These are phyloP conservation scores for Orius insidiosus DNA, from an alignment of 1,140 invertebrate species.

Conservation along the genomic window DNA sequence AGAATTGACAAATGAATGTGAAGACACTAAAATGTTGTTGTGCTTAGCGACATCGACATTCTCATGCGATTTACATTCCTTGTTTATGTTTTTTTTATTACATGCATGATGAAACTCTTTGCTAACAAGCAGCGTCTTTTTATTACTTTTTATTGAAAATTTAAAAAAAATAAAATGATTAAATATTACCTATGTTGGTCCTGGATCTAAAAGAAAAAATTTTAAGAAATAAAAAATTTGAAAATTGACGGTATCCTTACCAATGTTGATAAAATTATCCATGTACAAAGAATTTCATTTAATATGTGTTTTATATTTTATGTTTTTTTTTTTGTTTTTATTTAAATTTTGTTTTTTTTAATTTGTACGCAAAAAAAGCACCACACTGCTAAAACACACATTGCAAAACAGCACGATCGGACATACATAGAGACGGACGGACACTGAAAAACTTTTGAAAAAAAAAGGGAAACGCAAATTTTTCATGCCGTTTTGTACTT, in stretches of 20 bases:
- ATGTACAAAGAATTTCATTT: too few relatives aligned
- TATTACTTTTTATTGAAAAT: constrained; percentile 6
- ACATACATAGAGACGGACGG: constrained; percentile 14
- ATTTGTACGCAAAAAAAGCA: constrained; percentile 2
- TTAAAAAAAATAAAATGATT: constrained; percentile 6
- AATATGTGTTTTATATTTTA: too few relatives aligned
- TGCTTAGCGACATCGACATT: neutral
- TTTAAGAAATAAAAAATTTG: too few relatives aligned
- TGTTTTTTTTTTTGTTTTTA: too few relatives aligned
- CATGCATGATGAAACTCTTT: constrained; percentile 16
- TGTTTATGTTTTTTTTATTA: constrained; percentile 1
- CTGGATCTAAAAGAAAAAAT: constrained; percentile 5
- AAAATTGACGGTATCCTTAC: too few relatives aligned
- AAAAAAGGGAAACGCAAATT: constrained; percentile 18
- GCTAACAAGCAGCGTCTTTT: constrained; percentile 14
- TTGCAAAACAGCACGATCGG: constrained; percentile 14
- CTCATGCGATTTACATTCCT: neutral
- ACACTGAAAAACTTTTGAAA: constrained; percentile 5
- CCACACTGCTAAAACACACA: constrained; percentile 14
- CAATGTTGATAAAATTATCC: too few relatives aligned
- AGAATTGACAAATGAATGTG: neutral
- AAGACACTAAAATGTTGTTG: neutral
- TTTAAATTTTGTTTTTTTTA: too few relatives aligned
- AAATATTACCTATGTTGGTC: constrained; percentile 8
- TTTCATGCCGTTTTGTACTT: constrained; percentile 36